Base-by-base conservation (phyloP, 2,797 vertebrate genomes). In the Aeoliscus strigatus region DNA sequence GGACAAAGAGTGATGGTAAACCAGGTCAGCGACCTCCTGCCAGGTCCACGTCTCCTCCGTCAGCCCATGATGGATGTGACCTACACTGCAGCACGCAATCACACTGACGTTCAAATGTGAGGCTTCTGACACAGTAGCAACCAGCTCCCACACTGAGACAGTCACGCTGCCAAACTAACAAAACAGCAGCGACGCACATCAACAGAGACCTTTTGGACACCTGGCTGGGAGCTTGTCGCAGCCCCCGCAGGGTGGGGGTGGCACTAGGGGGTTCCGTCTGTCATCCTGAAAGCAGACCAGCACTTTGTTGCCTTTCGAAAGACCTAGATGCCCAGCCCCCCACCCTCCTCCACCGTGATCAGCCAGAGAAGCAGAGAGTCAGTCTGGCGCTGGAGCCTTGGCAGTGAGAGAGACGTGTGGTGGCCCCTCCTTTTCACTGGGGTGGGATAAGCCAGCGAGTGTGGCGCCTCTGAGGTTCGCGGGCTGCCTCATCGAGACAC, bases 391-490 rank as follows among this genome's bases (percentile, higher is more conserved):
- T 80, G 75, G 73, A 69, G 53, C 57, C 64, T 74, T 74, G 70
- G 80, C 81, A 81, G 80, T 63, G 71, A 75, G 60, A 80, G 62
- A 73, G 77, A 65, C 83, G 72, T 84, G 83, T 70, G 84, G 86
- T 79, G 70, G 76, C 82, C 82, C 84, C 85, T 83, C 82, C 85
- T 70, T 71, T 72, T 77, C 50, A 27, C 70, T 73, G 66, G 69
- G 75, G 59, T 54, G 76, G 83, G 81, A 80, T 82, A 82, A 85
- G 74, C 69, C 66, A 66, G 78, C 75, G 85, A 87, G 79, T 77
- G 81, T 86, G 88, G 89, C 86, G 84, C 87, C 87, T 83, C 71
- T 81, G 82, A 87, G 85, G 85, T 88, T 87, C 86, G 86, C 47
- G 61, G 82, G 82, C 79, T 78, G 77, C 85, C 82, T 86, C 78